phyloP scores from a whole-genome alignment of 2,113 vertebrate genomes.

The Electrona antarctica region DNA sequence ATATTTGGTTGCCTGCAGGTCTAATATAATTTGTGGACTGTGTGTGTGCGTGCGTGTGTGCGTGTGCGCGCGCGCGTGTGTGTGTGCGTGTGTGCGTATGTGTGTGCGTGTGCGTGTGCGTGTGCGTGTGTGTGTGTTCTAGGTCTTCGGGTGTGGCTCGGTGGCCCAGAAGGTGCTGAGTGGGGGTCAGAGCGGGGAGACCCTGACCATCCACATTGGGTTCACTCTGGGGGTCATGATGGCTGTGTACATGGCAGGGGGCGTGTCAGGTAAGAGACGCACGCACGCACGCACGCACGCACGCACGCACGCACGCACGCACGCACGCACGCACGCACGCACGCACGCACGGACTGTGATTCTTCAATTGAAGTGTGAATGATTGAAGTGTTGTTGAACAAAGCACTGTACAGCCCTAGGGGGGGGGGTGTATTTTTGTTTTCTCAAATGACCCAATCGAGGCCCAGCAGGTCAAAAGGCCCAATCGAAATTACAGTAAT shows the following conservation, averaged over 20 bases:
- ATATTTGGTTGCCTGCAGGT: no score
- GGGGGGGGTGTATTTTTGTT: no score
- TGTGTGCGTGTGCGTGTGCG: not conserved
- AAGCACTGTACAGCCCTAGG: no score
- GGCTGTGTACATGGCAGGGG: slow-evolving; percentile 88
- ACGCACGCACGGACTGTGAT: no score
- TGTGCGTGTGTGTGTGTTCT: slow-evolving; percentile 51
- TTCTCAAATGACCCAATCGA: no score
- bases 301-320: no score
- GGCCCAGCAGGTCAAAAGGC: no score
- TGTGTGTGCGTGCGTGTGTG: not conserved
- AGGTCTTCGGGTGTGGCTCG: slow-evolving; percentile 93
- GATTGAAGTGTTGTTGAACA: no score
- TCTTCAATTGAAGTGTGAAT: no score
- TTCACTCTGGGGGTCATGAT: slow-evolving; percentile 89
- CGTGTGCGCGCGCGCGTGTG: not conserved
- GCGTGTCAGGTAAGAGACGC: slow-evolving; percentile 88
- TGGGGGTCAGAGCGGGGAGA: slow-evolving; percentile 79
- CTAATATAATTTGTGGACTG: not conserved
- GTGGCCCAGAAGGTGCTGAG: slow-evolving; percentile 91
- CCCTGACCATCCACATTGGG: slow-evolving; percentile 82
- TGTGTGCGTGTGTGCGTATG: not conserved
- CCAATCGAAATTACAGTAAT: no score
- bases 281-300: not conserved
- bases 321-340: no score